Conservation (phyloP, 2,888 invertebrate species). For the Cheilosia scutellata region DNA sequence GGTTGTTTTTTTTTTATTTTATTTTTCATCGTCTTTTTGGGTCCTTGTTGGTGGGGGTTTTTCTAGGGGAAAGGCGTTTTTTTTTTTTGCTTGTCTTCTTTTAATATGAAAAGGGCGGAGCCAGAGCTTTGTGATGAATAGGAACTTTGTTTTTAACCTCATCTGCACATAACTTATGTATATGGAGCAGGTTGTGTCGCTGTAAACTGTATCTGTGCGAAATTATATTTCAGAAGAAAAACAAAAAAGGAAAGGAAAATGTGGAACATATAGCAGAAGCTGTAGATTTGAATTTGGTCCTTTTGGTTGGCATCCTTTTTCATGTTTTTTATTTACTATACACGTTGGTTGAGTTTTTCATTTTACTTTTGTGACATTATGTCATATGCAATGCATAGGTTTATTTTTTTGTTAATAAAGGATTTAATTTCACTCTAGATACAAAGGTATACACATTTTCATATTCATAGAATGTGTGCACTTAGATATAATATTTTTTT, state of each 20-base stretch:
- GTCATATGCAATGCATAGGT: conserved; percentile 67
- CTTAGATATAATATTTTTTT: conserved; percentile 57
- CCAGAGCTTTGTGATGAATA: conserved; percentile 75
- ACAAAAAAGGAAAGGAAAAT: conserved; percentile 34
- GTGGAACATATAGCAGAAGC: conserved; percentile 49
- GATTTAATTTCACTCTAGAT: conserved; percentile 65
- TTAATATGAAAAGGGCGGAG: conserved; percentile 76
- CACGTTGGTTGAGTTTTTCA: conserved; percentile 43
- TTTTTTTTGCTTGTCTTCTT: conserved; percentile 15
- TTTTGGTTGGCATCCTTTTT: conserved; percentile 66
- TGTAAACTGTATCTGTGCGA: conserved; percentile 53
- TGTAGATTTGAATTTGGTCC: conserved; percentile 36
- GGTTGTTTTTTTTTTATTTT: conserved; percentile 27
- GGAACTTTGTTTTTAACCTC: conserved; percentile 73
- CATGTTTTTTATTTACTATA: conserved; percentile 66
- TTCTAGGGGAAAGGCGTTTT: conserved; percentile 14
- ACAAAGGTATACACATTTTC: conserved; percentile 57
- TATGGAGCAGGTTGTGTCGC: conserved; percentile 62
- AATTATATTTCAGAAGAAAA: conserved; percentile 36
- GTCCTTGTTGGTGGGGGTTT: background rate
- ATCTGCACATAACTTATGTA: conserved; percentile 55
- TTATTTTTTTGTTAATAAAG: conserved; percentile 43
- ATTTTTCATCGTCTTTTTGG: conserved; percentile 20
- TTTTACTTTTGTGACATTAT: conserved; percentile 64
- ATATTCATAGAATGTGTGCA: conserved; percentile 72